Conservation (phyloP, 1,140 invertebrate species). For the Heliothis virescens region DNA sequence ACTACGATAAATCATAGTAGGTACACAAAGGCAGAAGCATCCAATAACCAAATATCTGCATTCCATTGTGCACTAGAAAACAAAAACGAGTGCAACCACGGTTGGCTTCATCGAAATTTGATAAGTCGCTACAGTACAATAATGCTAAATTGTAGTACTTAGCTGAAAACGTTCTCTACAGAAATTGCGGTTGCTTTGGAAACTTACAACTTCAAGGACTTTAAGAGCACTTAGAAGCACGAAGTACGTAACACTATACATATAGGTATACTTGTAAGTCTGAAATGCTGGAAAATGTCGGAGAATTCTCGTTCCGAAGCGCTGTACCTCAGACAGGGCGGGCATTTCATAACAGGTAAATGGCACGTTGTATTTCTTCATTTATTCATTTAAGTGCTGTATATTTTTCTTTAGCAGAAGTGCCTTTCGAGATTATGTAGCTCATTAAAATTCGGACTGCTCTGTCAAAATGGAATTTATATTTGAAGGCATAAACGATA, state of each 20-base stretch:
- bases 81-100: background rate
- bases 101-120: constrained; percentile 31
- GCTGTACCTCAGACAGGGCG: background rate
- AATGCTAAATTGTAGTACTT: constrained; percentile 37
- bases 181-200: constrained; percentile 35
- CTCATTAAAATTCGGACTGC: too few species aligned
- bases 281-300: constrained; percentile 14
- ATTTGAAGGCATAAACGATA: background rate
- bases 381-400: background rate
- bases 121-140: constrained; percentile 31
- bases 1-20: too few species aligned
- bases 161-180: constrained; percentile 14
- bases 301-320: background rate
- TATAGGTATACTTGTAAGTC: background rate
- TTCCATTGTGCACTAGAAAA: constrained; percentile 16
- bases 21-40: constrained; percentile 10
- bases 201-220: constrained; percentile 1
- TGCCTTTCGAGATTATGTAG: too few species aligned
- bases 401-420: too few species aligned
- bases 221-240: constrained; percentile 15
- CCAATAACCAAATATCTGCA: background rate
- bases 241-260: background rate
- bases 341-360: constrained; percentile 34
- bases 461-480: too few species aligned
- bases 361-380: constrained; percentile 1